A percentile compares a stretch with the other conserved stretches of the same genome.
phyloP scores from a whole-genome alignment of 2,797 vertebrate species.

The Tachyglossus aculeatus region DNA sequence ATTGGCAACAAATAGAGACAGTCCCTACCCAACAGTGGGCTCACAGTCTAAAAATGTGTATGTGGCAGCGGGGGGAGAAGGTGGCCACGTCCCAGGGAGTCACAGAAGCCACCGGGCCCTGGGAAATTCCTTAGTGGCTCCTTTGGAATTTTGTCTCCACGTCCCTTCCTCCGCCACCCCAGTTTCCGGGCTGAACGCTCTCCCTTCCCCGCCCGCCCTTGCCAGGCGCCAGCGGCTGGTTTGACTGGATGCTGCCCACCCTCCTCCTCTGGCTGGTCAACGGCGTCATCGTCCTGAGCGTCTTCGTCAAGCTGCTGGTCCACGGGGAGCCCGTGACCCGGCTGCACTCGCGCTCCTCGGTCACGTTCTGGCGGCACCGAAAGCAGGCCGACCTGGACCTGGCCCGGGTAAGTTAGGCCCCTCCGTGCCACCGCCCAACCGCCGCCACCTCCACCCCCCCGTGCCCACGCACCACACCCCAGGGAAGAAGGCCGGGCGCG shows the following conservation, averaged over 20 bases:
- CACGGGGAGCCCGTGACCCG: conserved; percentile 93
- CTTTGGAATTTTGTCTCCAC: no score
- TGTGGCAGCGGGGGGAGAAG: no score
- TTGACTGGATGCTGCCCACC: conserved; percentile 94
- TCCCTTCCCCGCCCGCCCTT: background rate
- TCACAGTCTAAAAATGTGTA: no score
- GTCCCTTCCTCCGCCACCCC: background rate
- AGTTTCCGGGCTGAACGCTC: background rate
- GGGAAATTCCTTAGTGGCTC: no score
- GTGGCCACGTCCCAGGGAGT: no score
- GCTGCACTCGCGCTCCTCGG: conserved; percentile 91
- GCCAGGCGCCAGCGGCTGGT: conserved; percentile 79
- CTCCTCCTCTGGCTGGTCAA: conserved; percentile 93
- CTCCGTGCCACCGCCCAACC: background rate
- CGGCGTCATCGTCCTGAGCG: conserved; percentile 91
- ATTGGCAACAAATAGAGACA: no score
- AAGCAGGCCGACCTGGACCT: conserved; percentile 95
- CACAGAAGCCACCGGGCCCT: no score
- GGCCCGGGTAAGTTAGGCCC: conserved; percentile 77
- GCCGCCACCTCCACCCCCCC: background rate
- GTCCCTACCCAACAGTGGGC: no score
- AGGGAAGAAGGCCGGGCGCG: background rate
- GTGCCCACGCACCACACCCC: background rate
- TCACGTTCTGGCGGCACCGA: conserved; percentile 96
- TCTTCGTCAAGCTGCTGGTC: conserved; percentile 92